Evolutionary conservation across 2,113 vertebrate species (phyloP).

Genomic region (Chrysochloris asiatica): DNA sequence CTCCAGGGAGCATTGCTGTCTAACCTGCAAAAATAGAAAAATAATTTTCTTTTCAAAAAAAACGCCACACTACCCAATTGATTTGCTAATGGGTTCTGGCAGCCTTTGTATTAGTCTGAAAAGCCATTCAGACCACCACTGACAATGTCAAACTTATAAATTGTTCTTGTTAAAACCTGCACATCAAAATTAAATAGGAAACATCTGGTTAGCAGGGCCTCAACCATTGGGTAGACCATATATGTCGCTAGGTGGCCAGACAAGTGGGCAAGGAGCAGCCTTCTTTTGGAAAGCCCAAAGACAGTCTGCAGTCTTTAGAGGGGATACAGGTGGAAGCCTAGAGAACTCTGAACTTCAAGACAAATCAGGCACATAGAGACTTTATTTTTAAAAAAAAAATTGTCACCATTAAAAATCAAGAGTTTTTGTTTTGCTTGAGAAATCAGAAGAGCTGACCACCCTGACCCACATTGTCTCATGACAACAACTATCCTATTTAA

Average conservation of each 20-base stretch:
- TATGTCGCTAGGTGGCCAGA: slow-evolving; percentile 71
- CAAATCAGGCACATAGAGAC: background rate
- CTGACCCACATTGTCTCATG: background rate
- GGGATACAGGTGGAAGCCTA: background rate
- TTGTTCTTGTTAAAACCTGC: slow-evolving; percentile 71
- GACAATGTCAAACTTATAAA: slow-evolving; percentile 69
- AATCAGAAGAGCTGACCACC: background rate
- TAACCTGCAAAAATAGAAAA: slow-evolving; percentile 74
- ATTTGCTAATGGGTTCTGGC: slow-evolving; percentile 76
- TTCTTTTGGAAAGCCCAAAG: background rate
- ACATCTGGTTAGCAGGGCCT: slow-evolving; percentile 66
- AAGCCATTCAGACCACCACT: slow-evolving; percentile 67
- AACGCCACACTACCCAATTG: slow-evolving; percentile 59
- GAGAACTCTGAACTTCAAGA: background rate
- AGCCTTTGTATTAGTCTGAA: slow-evolving; percentile 66
- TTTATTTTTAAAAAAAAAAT: background rate
- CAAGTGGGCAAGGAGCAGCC: background rate
- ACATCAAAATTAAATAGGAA: slow-evolving; percentile 67
- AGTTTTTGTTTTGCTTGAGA: background rate
- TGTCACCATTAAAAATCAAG: background rate
- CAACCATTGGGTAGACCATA: slow-evolving; percentile 16
- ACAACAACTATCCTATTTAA: background rate
- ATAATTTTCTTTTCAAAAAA: slow-evolving; percentile 76
- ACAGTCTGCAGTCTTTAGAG: background rate
- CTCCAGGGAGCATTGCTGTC: slow-evolving; percentile 39